Conservation (phyloP, 2,888 invertebrate species). For the Coremacera marginata region DNA sequence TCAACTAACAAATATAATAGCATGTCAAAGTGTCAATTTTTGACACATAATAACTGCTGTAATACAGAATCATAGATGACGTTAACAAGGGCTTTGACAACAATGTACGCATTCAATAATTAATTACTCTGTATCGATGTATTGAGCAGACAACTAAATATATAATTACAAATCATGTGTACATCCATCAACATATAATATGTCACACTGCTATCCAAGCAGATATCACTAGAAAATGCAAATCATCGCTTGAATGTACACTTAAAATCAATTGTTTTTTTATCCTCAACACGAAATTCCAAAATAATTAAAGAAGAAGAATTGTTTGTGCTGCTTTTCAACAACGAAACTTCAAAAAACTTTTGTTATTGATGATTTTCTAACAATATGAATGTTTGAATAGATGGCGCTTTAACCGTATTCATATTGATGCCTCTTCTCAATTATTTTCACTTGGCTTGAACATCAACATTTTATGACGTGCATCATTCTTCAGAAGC, state of each 20-base stretch:
- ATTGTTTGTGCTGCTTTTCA: background rate
- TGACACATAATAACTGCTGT: background rate
- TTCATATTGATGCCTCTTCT: background rate
- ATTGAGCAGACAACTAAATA: background rate
- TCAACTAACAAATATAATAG: background rate
- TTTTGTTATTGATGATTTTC: background rate
- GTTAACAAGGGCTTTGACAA: background rate
- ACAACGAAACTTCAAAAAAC: background rate
- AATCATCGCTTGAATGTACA: background rate
- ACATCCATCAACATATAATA: background rate
- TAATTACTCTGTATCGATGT: background rate
- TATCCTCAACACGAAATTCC: background rate
- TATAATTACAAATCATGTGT: background rate
- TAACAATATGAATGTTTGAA: no score
- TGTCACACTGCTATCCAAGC: background rate
- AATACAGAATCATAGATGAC: background rate
- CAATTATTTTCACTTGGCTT: slow-evolving; percentile 2
- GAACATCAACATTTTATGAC: background rate
- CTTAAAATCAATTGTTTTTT: slow-evolving; percentile 2
- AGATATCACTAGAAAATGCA: background rate
- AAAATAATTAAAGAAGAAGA: background rate
- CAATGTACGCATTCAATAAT: background rate
- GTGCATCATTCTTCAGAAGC: no score
- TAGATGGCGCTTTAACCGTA: slow-evolving; percentile 3
- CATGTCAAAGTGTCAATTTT: slow-evolving; percentile 17